Evolutionary conservation across 92 coral and sea anemone genomes (phyloP), one percentile per base, ranked within the genome.

Genomic region (Siderastrea siderea): DNA sequence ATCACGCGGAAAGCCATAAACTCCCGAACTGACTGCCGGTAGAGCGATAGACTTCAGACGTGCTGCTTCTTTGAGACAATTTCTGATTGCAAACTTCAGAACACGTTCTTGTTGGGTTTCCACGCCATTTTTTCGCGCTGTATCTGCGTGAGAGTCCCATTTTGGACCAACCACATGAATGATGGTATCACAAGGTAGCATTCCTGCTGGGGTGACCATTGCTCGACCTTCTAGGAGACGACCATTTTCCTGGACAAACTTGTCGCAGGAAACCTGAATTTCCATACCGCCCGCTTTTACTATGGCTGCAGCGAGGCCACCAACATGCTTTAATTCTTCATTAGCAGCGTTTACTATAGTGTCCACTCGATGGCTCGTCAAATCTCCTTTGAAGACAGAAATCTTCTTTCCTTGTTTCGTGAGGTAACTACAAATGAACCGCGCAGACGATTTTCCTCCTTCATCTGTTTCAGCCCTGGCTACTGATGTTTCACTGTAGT

Each of bases 11-110:
- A 92, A 76, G 47, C 91, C 91, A 77, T 49, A 95, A 17, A 90
- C 77, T 0, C 94, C 98, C 10, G 95, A 81, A 45, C 98, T 90
- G 59, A 92, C 89, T 3, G 95, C 98, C 7, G 98, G 98, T n/a
- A 95, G 90, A 11, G 98, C 95, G 13, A 92, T 87, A 14, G 95
- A 84, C 8, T 43, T 70, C 51, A 59, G 62, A 13, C 64, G 66
- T 59, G 58, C 74, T 49, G 90, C 95, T 70, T 84, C 89, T 10
- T 74, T 38, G 4, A 92, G 82, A 26, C 83, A 50, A 50, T 88
- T 92, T 60, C 3, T 61, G 44, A 92, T 69, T 10, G 92, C 90
- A 26, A 50, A 79, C 52, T 51, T 68, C 0, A 92, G 90, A 48
- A 62, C 51, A 8, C 81, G 75, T 69, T 88, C 79, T 57, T 74